Evolutionary conservation across 64 coral and sea anemone genomes (phyloP).

Genomic region (Pachyseris speciosa): DNA sequence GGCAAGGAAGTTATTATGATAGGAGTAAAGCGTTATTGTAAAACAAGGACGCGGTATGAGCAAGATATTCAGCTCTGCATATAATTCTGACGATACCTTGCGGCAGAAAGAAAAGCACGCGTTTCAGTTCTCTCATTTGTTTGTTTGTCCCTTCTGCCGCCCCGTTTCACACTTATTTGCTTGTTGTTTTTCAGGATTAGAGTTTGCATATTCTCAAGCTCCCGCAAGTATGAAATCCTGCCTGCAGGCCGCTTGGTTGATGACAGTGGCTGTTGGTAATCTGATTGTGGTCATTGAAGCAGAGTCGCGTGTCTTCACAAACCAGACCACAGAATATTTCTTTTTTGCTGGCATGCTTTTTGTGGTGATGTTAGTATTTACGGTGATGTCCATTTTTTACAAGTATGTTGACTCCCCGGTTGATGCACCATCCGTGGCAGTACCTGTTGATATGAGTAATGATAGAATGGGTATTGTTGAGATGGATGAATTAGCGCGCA

Average conservation of each 20-base stretch:
- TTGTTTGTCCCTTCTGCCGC: too few relatives aligned
- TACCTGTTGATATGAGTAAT: constrained; percentile 4
- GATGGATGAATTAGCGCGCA: constrained; percentile 69
- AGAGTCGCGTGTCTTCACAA: constrained; percentile 62
- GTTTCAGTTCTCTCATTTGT: too few relatives aligned
- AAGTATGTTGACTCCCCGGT: constrained; percentile 38
- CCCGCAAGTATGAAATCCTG: constrained; percentile 89
- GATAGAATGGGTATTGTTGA: constrained; percentile 65
- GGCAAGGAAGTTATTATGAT: too few relatives aligned
- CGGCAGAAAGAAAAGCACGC: too few relatives aligned
- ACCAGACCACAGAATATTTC: constrained; percentile 80
- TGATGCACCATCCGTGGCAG: background rate
- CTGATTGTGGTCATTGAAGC: constrained; percentile 91
- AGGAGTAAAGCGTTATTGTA: too few relatives aligned
- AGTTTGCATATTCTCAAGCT: constrained; percentile 88
- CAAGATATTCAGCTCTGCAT: too few relatives aligned
- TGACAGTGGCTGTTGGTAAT: constrained; percentile 86
- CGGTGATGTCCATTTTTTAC: constrained; percentile 74
- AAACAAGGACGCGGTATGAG: too few relatives aligned
- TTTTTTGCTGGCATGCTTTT: constrained; percentile 86
- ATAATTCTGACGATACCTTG: too few relatives aligned
- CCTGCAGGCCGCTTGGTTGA: constrained; percentile 83
- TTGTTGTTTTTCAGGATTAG: constrained; percentile 42
- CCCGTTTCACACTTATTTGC: background rate
- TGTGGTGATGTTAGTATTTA: constrained; percentile 63